Evolutionary conservation across 2,797 vertebrate species (phyloP).

Genomic region (Erethizon dorsatum): DNA sequence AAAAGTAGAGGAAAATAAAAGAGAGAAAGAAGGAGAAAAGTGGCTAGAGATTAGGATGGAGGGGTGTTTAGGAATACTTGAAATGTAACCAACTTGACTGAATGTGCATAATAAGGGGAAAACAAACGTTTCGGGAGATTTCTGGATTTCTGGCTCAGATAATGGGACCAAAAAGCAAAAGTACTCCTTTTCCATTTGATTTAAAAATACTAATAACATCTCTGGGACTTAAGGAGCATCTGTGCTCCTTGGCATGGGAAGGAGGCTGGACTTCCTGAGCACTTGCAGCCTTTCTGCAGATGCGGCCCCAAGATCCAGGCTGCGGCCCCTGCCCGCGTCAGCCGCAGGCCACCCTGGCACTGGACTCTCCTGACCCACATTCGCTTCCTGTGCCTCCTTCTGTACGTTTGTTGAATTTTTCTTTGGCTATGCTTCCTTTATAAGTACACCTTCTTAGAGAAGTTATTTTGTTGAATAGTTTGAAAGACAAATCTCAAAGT

Average conservation of each 20-base stretch:
- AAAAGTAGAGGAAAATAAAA: not conserved
- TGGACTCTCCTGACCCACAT: not conserved
- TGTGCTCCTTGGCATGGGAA: not conserved
- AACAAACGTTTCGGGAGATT: not conserved
- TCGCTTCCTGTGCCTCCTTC: not conserved
- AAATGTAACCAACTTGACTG: not conserved
- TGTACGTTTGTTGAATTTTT: constrained; percentile 49
- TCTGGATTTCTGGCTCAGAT: not conserved
- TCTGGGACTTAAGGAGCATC: not conserved
- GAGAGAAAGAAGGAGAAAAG: not conserved
- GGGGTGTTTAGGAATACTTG: not conserved
- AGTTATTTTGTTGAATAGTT: constrained; percentile 15
- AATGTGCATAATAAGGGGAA: not conserved
- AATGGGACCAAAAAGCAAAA: not conserved
- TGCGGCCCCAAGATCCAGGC: not conserved
- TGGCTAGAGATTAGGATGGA: not conserved
- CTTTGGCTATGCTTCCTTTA: not conserved
- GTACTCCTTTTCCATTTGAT: not conserved
- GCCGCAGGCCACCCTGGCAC: not conserved
- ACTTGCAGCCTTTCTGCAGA: not conserved
- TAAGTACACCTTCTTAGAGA: not conserved
- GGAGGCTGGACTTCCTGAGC: not conserved
- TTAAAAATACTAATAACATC: not conserved
- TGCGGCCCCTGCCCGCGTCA: not conserved
- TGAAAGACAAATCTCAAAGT: constrained; percentile 49